Conservation (phyloP, 1,140 invertebrate species). For the Pollicipes pollicipes region DNA sequence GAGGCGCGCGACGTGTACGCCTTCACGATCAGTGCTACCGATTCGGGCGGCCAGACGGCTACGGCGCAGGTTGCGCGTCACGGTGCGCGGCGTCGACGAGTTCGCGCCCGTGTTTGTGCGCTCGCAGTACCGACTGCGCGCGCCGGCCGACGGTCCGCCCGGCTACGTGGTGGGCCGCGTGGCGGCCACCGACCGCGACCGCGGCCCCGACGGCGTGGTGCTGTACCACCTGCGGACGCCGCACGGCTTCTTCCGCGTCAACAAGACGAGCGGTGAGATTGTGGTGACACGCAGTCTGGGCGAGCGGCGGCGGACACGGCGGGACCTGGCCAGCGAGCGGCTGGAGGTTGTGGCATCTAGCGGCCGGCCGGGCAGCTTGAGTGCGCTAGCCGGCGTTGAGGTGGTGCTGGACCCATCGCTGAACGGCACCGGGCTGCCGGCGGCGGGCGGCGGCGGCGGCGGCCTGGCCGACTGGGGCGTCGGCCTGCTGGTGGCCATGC, state of each 20-base stretch:
- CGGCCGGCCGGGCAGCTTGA: slow-evolving; percentile 63
- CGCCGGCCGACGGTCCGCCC: slow-evolving; percentile 46
- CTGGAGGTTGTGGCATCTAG: slow-evolving; percentile 70
- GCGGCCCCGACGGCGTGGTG: slow-evolving; percentile 73
- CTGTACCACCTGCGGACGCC: slow-evolving; percentile 69
- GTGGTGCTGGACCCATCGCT: slow-evolving; percentile 49
- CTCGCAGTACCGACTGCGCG: slow-evolving; percentile 61
- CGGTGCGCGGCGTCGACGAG: slow-evolving; percentile 80
- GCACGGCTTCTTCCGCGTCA: slow-evolving; percentile 74
- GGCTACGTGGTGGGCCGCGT: slow-evolving; percentile 72
- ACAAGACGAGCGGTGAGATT: slow-evolving; percentile 71
- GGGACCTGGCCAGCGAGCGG: slow-evolving; percentile 14
- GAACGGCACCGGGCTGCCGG: slow-evolving; percentile 26
- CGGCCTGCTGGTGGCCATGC: slow-evolving; percentile 59
- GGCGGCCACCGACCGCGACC: slow-evolving; percentile 70
- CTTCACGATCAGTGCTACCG: slow-evolving; percentile 62
- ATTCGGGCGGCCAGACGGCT: slow-evolving; percentile 55
- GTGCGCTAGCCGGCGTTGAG: slow-evolving; percentile 67
- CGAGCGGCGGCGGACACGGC: slow-evolving; percentile 11
- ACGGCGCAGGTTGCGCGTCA: slow-evolving; percentile 60
- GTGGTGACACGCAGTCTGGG: slow-evolving; percentile 57
- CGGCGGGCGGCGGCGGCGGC: slow-evolving; percentile 35
- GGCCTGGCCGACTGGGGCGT: slow-evolving; percentile 69
- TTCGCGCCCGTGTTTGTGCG: slow-evolving; percentile 79
- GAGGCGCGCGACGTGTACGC: slow-evolving; percentile 63